Conservation (phyloP, 2,113 vertebrate genomes). For the human (Homo sapiens) region DNA sequence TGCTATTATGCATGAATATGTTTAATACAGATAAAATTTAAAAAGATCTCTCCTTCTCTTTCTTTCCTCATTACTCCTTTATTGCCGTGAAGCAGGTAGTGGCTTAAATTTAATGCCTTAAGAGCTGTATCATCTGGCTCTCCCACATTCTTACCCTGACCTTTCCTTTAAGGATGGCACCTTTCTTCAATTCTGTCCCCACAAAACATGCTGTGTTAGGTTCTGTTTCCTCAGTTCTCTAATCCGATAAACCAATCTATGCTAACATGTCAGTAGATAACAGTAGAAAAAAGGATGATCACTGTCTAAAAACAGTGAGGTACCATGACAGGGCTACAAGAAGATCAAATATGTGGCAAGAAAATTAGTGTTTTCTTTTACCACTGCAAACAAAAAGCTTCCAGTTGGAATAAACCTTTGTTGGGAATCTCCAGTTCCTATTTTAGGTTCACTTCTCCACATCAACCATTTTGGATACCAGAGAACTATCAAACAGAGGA, state of each 20-base stretch:
- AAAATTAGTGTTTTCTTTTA: neutral
- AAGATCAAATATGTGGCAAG: neutral
- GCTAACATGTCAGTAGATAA: neutral
- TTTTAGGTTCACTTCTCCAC: neutral
- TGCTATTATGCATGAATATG: neutral
- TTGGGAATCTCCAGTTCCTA: neutral
- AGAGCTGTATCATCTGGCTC: neutral
- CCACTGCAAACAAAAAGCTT: neutral
- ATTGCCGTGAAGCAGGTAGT: neutral
- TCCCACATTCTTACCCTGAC: neutral
- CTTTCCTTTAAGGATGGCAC: neutral
- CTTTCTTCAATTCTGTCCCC: neutral
- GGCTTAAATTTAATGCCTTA: neutral
- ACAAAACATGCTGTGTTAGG: neutral
- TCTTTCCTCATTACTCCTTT: neutral
- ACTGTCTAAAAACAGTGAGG: neutral
- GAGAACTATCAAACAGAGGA: neutral
- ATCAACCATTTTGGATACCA: neutral
- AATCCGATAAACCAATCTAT: neutral
- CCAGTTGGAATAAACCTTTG: neutral
- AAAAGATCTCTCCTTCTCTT: neutral
- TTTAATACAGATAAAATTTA: neutral
- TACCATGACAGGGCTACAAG: neutral
- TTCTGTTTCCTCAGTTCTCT: neutral
- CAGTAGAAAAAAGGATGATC: neutral